Percentiles rank a stretch among this genome's conserved stretches.
Conservation (phyloP, 2,113 vertebrate genomes). For the Jaculus jaculus region DNA sequence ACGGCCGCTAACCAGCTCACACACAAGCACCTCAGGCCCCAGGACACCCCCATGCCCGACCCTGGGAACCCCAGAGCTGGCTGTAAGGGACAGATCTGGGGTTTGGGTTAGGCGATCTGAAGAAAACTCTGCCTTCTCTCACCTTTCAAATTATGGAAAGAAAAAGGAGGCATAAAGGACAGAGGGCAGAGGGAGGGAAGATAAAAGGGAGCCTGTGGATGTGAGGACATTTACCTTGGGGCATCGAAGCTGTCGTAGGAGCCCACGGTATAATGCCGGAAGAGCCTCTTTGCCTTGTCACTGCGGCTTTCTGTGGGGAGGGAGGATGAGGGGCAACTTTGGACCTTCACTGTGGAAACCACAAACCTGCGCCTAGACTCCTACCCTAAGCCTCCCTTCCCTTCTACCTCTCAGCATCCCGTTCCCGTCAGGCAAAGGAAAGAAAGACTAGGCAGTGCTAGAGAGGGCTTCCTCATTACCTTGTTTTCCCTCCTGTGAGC, state of each 20-base stretch:
- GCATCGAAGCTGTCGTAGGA: conserved; percentile 96
- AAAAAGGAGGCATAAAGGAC: background rate
- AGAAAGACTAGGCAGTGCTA: background rate
- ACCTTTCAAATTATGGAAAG: background rate
- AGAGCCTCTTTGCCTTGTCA: conserved; percentile 93
- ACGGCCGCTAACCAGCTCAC: background rate
- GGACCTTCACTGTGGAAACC: background rate
- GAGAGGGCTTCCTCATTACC: conserved; percentile 79
- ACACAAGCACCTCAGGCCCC: background rate
- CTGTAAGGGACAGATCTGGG: background rate
- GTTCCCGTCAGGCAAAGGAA: background rate
- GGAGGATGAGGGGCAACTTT: conserved; percentile 15
- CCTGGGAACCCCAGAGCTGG: background rate
- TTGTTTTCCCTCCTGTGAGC: conserved; percentile 91
- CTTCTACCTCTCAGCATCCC: background rate
- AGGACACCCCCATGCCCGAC: background rate
- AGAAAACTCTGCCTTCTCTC: background rate
- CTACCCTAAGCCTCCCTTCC: background rate
- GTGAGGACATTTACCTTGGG: conserved; percentile 88
- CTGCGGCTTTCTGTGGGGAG: conserved; percentile 91
- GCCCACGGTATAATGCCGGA: conserved; percentile 95
- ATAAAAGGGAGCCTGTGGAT: background rate
- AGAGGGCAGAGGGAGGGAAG: conserved; percentile 7
- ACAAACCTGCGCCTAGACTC: background rate
- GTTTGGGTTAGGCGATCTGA: background rate